These are phyloP conservation scores for Sericinus montela DNA, from an alignment of 2,888 invertebrate species.

Conservation along the genomic window DNA sequence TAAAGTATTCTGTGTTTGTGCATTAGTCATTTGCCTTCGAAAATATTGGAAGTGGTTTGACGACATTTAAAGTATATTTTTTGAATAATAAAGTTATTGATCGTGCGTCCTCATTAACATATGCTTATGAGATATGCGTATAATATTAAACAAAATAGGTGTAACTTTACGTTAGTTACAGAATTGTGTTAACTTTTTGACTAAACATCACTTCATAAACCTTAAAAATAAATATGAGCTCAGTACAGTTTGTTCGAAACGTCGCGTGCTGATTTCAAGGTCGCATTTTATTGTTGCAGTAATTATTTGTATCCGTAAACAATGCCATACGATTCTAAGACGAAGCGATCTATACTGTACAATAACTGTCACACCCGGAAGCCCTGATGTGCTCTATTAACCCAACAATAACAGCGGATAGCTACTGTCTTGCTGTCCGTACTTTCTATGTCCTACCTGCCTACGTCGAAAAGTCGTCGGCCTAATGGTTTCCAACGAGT, in stretches of 20 bases:
- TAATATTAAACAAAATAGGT: too few relatives aligned
- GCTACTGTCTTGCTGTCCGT: constrained; percentile 38
- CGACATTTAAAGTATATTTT: background rate
- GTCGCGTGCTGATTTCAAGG: constrained; percentile 48
- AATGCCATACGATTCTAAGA: constrained; percentile 21
- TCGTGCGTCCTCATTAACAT: background rate
- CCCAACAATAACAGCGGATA: constrained; percentile 49
- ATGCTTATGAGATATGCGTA: background rate
- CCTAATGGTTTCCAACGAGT: background rate
- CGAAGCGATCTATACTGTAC: constrained; percentile 13
- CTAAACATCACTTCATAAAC: background rate
- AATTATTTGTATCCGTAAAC: constrained; percentile 22
- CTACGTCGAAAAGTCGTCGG: background rate
- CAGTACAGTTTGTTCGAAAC: constrained; percentile 36
- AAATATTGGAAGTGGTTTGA: background rate
- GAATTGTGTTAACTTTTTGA: background rate
- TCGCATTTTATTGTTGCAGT: constrained; percentile 51
- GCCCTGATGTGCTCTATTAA: constrained; percentile 56
- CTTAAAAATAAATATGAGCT: background rate
- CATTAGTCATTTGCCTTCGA: background rate
- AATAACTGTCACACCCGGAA: constrained; percentile 33
- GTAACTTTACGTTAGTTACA: too few relatives aligned
- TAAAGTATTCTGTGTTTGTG: constrained; percentile 1
- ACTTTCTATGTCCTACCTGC: constrained; percentile 45
- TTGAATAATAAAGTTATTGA: too few relatives aligned